These are phyloP conservation scores for Hemiscyllium ocellatum DNA, from an alignment of 2,113 vertebrate species.

Conservation along the genomic window DNA sequence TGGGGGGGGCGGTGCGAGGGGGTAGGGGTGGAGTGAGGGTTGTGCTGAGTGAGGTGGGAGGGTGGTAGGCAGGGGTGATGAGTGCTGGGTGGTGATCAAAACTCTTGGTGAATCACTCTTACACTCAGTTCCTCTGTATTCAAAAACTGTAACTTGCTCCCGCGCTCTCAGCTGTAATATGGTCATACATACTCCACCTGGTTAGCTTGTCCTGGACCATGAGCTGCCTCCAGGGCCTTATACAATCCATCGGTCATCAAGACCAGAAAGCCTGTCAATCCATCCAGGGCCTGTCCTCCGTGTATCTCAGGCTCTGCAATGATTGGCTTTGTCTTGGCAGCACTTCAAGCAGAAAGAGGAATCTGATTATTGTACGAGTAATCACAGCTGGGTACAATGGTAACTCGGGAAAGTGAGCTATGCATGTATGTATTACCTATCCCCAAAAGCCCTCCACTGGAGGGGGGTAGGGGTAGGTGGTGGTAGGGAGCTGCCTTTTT, in stretches of 20 bases:
- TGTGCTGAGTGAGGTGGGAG: too few species aligned
- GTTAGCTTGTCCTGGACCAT: constrained; percentile 90
- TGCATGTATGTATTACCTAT: background rate
- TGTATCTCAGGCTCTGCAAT: constrained; percentile 90
- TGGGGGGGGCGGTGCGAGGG: too few species aligned
- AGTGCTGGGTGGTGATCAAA: too few species aligned
- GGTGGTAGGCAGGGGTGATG: too few species aligned
- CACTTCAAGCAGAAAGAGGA: constrained; percentile 52
- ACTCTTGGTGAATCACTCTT: too few species aligned
- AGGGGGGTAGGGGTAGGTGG: too few species aligned
- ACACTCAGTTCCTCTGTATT: background rate
- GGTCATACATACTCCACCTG: constrained; percentile 61
- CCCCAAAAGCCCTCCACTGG: too few species aligned
- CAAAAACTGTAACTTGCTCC: too few species aligned
- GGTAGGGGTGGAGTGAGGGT: too few species aligned
- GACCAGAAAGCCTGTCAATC: constrained; percentile 82
- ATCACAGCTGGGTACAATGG: background rate
- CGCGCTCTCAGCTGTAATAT: background rate
- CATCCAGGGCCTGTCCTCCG: constrained; percentile 73
- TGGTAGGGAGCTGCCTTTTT: too few species aligned
- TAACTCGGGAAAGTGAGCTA: background rate
- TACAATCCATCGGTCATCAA: constrained; percentile 95
- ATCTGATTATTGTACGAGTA: background rate
- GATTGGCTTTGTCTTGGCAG: constrained; percentile 81
- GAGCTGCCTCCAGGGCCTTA: constrained; percentile 86